These are phyloP conservation scores for Gallinago solitaria DNA, from an alignment of 2,797 vertebrate genomes.

Conservation along the genomic window DNA sequence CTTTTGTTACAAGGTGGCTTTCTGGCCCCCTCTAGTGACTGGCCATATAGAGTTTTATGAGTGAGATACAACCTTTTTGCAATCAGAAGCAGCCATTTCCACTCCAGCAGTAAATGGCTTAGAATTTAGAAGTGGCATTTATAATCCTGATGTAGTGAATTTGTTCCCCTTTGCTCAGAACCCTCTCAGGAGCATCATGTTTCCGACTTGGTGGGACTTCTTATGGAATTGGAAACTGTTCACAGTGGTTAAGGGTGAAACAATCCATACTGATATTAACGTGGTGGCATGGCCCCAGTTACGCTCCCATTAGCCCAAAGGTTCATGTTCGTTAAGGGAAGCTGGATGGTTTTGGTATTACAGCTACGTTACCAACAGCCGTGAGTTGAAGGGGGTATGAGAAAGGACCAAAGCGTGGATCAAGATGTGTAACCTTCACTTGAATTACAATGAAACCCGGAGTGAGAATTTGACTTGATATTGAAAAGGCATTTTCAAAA, in stretches of 20 bases:
- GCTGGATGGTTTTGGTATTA: not conserved
- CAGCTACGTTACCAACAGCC: not conserved
- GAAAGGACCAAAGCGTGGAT: not conserved
- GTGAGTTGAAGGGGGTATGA: not conserved
- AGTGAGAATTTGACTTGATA: not conserved
- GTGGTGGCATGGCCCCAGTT: not conserved
- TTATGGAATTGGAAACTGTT: not conserved
- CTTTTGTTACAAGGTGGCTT: not conserved
- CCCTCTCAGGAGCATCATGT: not conserved
- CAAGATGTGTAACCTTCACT: not conserved
- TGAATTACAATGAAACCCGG: not conserved
- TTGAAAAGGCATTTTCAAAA: not conserved
- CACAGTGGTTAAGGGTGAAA: not conserved
- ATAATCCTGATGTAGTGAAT: accelerated
- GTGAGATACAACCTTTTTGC: not conserved
- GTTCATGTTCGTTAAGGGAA: not conserved
- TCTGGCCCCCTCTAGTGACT: conserved; percentile 53
- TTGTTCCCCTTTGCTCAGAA: not conserved
- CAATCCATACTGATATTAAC: not conserved
- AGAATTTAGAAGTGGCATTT: not conserved
- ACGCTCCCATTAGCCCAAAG: not conserved
- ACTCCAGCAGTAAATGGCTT: not conserved
- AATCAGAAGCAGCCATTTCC: not conserved
- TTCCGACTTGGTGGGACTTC: not conserved
- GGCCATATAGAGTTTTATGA: not conserved